phyloP scores from a whole-genome alignment of 2,888 invertebrate genomes.

The Xylota segnis region DNA sequence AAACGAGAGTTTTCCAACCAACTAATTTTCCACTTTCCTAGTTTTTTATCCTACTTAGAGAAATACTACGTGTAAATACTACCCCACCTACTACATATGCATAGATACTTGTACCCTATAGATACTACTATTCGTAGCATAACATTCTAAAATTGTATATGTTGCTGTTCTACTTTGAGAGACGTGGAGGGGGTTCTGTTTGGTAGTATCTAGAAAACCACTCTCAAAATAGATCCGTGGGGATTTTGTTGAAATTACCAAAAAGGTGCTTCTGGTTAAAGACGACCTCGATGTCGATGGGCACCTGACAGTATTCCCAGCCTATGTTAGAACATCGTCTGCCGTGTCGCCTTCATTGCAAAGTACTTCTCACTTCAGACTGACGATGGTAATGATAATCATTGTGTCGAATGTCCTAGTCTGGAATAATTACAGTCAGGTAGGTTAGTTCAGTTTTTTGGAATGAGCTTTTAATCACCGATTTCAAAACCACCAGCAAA shows the following conservation, averaged over 20 bases:
- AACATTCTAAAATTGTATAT: neutral
- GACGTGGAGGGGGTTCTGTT: too few relatives aligned
- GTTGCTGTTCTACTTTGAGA: neutral
- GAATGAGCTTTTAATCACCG: constrained; percentile 50
- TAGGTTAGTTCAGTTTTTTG: constrained; percentile 1
- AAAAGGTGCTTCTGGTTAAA: constrained; percentile 8
- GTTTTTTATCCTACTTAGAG: constrained; percentile 45
- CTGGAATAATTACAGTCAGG: constrained; percentile 23
- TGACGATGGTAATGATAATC: constrained; percentile 25
- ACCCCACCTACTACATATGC: too few relatives aligned
- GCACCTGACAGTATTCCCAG: constrained; percentile 59
- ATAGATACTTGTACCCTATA: neutral
- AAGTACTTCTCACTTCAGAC: constrained; percentile 50
- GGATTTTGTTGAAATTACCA: constrained; percentile 39
- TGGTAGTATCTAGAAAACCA: constrained; percentile 9
- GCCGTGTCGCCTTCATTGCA: neutral
- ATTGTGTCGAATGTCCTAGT: constrained; percentile 41
- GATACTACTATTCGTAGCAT: neutral
- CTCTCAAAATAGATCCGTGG: constrained; percentile 34
- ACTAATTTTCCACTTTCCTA: constrained; percentile 71
- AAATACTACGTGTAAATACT: constrained; percentile 13
- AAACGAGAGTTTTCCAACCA: constrained; percentile 58
- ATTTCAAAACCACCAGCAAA: constrained; percentile 14
- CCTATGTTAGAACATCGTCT: constrained; percentile 6
- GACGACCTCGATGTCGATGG: constrained; percentile 18